Percentiles rank a stretch among this genome's conserved stretches.
Conservation (phyloP, 1,140 invertebrate genomes). For the Drosophila rhopaloa region DNA sequence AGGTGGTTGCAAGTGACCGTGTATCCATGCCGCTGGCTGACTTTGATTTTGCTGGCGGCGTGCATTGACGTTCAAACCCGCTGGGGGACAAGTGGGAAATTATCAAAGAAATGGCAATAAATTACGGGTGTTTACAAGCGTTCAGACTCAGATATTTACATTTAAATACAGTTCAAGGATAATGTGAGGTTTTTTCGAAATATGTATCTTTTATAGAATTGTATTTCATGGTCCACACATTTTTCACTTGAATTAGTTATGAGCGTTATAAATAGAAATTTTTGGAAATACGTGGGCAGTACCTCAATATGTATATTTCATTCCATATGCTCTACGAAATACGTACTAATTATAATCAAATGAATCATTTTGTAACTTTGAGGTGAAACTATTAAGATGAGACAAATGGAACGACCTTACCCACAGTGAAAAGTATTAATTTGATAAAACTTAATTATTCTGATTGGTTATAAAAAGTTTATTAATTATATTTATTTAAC, state of each 20-base stretch:
- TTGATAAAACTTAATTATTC: no score
- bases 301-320: conserved; percentile 3
- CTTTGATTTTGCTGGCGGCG: conserved; percentile 48
- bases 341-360: conserved; percentile 4
- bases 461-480: no score
- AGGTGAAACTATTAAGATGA: neutral
- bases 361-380: conserved; percentile 6
- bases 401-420: neutral
- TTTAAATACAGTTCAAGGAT: conserved; percentile 69
- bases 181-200: conserved; percentile 17
- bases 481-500: neutral
- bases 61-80: conserved; percentile 66
- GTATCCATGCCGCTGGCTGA: conserved; percentile 48
- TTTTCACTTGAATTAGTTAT: conserved; percentile 16
- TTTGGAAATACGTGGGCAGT: conserved; percentile 40
- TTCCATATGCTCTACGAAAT: neutral
- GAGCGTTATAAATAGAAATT: conserved; percentile 25
- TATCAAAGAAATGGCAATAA: conserved; percentile 69
- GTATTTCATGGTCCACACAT: conserved; percentile 24
- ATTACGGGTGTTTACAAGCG: conserved; percentile 57
- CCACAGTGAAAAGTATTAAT: neutral
- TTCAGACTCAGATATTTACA: conserved; percentile 19
- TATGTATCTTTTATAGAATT: conserved; percentile 5
- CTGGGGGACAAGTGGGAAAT: conserved; percentile 45
- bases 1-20: conserved; percentile 29